Percentiles rank a stretch among this genome's conserved stretches.
Evolutionary conservation across 2,888 invertebrate genomes (phyloP).

Genomic region (Slavum lentiscoides): DNA sequence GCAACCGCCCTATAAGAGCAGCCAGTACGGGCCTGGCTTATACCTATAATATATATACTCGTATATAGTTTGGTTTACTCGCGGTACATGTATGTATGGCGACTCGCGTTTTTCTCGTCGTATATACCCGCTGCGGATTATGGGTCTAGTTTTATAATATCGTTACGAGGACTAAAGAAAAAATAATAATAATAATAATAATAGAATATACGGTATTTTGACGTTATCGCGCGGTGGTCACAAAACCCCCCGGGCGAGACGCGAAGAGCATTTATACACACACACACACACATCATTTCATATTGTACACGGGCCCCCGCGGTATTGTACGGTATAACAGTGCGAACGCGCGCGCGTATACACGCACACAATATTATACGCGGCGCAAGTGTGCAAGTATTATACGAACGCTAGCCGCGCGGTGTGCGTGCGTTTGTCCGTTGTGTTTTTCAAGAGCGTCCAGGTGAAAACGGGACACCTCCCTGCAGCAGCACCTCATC

Average conservation of each 20-base stretch:
- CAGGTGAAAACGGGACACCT: constrained; percentile 44
- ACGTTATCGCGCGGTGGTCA: not conserved
- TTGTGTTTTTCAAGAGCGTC: constrained; percentile 52
- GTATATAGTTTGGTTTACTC: too few relatives aligned
- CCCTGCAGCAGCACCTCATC: not conserved
- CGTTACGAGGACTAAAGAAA: too few relatives aligned
- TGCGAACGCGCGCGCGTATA: too few relatives aligned
- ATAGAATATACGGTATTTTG: not conserved
- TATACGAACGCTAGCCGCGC: not conserved
- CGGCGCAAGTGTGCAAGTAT: not conserved
- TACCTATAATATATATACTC: too few relatives aligned
- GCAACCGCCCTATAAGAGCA: too few relatives aligned
- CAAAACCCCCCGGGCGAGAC: not conserved
- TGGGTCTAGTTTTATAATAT: too few relatives aligned
- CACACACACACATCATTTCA: not conserved
- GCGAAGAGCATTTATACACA: not conserved
- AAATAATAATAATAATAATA: too few relatives aligned
- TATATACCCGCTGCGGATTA: too few relatives aligned
- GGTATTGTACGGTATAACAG: not conserved
- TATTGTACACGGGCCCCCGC: too few relatives aligned
- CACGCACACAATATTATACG: not conserved
- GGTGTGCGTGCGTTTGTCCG: not conserved
- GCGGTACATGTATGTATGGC: too few relatives aligned
- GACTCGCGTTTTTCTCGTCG: too few relatives aligned
- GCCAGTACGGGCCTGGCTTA: too few relatives aligned